Conservation (phyloP, 2,797 vertebrate species). For the Galago senegalensis region DNA sequence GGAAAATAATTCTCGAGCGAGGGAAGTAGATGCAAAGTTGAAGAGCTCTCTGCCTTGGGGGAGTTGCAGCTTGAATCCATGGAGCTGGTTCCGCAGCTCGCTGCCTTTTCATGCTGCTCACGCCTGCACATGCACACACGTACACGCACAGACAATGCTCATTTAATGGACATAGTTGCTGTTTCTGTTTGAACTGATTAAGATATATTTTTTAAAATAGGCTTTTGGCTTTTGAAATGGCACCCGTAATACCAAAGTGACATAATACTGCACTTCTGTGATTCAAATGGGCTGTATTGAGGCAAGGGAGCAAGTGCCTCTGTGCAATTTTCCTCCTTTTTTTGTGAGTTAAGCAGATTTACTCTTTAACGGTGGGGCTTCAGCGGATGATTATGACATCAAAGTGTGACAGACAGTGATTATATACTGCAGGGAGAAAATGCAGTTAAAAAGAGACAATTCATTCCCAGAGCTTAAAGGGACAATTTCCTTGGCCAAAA, state of each 20-base stretch:
- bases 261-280: conserved; percentile 75
- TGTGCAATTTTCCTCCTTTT: conserved; percentile 64
- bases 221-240: conserved; percentile 80
- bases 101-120: conserved; percentile 73
- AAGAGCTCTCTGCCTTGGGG: conserved; percentile 50
- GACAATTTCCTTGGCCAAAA: conserved; percentile 82
- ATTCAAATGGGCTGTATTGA: conserved; percentile 82
- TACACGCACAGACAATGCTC: conserved; percentile 67
- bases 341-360: conserved; percentile 89
- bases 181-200: conserved; percentile 85
- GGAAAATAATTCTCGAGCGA: conserved; percentile 61
- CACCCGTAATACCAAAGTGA: conserved; percentile 75
- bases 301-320: conserved; percentile 58
- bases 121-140: neutral
- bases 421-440: conserved; percentile 87
- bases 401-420: conserved; percentile 91
- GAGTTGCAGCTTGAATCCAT: conserved; percentile 75
- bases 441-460: conserved; percentile 87
- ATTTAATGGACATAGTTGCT: conserved; percentile 78
- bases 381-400: conserved; percentile 91
- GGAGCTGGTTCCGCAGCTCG: conserved; percentile 52
- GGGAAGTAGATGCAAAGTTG: conserved; percentile 72
- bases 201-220: conserved; percentile 81
- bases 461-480: conserved; percentile 88
- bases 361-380: conserved; percentile 87